Conservation (phyloP, 2,113 vertebrate species). For the Menidia beryllina region DNA sequence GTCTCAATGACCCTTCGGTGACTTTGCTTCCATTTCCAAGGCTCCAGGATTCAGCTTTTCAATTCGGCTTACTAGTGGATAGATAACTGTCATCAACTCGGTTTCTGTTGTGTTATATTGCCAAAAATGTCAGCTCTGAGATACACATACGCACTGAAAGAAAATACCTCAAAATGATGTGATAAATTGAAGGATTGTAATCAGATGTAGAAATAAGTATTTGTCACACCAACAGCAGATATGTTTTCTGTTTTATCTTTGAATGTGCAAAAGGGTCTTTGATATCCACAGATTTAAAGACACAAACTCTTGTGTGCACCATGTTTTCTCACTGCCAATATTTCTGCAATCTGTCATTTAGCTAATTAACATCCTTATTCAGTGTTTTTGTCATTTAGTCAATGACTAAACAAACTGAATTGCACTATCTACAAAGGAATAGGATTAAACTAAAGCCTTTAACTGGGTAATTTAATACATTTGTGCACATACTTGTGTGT, state of each 20-base stretch:
- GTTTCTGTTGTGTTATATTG: no score
- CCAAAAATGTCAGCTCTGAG: no score
- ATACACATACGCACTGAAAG: no score
- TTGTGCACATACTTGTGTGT: not conserved
- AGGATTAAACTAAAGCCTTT: constrained; percentile 31
- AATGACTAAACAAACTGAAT: constrained; percentile 36
- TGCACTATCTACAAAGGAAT: constrained; percentile 12
- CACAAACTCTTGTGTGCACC: constrained; percentile 32
- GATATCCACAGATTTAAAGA: constrained; percentile 23
- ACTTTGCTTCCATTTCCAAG: constrained; percentile 9
- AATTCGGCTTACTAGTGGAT: no score
- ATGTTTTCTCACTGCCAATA: constrained; percentile 6
- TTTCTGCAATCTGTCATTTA: constrained; percentile 33
- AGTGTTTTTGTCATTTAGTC: constrained; percentile 42
- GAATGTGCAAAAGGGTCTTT: constrained; percentile 11
- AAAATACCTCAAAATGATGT: no score
- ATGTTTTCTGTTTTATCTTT: constrained; percentile 13
- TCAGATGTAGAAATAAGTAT: not conserved
- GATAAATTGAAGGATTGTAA: no score
- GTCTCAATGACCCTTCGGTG: not conserved
- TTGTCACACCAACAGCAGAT: constrained; percentile 1
- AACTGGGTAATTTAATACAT: constrained; percentile 6
- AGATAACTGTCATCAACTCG: no score
- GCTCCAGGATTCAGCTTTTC: no score
- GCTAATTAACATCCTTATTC: constrained; percentile 36